Evolutionary conservation across 2,797 vertebrate genomes (phyloP).

Genomic region (Spinibarbus caldwelli): DNA sequence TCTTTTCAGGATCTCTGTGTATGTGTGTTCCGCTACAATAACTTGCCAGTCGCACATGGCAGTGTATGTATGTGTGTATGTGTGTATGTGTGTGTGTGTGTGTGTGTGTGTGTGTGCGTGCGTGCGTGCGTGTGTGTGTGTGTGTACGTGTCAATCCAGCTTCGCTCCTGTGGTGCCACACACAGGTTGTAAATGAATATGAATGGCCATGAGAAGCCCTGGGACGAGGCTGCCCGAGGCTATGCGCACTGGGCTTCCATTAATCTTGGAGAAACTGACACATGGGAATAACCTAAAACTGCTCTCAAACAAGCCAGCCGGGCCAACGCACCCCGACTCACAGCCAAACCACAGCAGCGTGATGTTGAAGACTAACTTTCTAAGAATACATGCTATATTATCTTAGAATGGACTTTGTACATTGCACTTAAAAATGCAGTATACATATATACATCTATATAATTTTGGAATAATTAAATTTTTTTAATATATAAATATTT

Average conservation of each 20-base stretch:
- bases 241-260: constrained; percentile 48
- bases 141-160: constrained; percentile 49
- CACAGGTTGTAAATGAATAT: constrained; percentile 58
- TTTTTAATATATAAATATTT: not conserved
- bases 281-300: constrained; percentile 58
- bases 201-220: constrained; percentile 46
- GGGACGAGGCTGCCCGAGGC: constrained; percentile 47
- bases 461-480: not conserved
- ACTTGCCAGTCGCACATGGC: constrained; percentile 25
- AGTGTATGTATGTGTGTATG: not conserved
- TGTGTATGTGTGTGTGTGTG: too few species aligned
- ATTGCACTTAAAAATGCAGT: not conserved
- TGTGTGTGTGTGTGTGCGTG: too few species aligned
- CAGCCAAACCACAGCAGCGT: constrained; percentile 5
- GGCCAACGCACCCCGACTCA: constrained; percentile 1
- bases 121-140: too few species aligned
- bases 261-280: constrained; percentile 59
- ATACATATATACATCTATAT: not conserved
- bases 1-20: constrained; percentile 30
- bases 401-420: not conserved
- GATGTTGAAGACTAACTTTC: not conserved
- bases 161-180: constrained; percentile 45
- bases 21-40: constrained; percentile 43
- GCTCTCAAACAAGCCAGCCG: constrained; percentile 22
- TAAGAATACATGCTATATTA: not conserved